Evolutionary conservation across 2,797 vertebrate species (phyloP).

Genomic region (Hirundo rustica): DNA sequence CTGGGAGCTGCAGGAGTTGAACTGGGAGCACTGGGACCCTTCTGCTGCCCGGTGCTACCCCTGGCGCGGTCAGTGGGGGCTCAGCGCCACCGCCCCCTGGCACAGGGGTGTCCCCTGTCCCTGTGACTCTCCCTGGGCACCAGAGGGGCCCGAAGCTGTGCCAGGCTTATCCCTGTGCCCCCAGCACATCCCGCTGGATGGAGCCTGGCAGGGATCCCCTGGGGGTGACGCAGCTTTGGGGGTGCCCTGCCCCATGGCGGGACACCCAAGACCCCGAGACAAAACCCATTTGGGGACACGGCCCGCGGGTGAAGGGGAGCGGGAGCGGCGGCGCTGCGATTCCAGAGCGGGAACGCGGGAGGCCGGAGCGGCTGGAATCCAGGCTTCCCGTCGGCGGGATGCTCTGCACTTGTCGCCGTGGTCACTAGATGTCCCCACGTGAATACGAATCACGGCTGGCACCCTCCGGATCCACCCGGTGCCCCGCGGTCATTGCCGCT

Average conservation of each 20-base stretch:
- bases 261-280: not conserved
- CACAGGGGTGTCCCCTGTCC: fast-evolving
- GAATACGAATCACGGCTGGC: not conserved
- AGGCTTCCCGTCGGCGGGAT: fast-evolving
- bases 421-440: conserved; percentile 58
- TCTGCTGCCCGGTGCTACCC: not conserved
- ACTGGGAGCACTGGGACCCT: not conserved
- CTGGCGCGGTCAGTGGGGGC: not conserved
- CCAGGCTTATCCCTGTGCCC: not conserved
- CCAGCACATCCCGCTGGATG: fast-evolving
- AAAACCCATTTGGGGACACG: not conserved
- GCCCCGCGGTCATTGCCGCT: not conserved
- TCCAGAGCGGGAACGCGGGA: not conserved
- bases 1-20: not conserved
- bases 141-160: not conserved
- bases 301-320: not conserved
- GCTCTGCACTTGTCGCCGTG: not conserved
- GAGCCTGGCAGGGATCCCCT: fast-evolving
- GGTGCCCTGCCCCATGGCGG: not conserved
- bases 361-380: not conserved
- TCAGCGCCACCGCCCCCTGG: fast-evolving
- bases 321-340: not conserved
- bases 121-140: not conserved
- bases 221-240: not conserved
- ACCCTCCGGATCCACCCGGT: fast-evolving